A percentile compares a stretch with the other conserved stretches of the same genome.
phyloP scores from a whole-genome alignment of 1,140 invertebrate genomes.

The Drosophila parvula region DNA sequence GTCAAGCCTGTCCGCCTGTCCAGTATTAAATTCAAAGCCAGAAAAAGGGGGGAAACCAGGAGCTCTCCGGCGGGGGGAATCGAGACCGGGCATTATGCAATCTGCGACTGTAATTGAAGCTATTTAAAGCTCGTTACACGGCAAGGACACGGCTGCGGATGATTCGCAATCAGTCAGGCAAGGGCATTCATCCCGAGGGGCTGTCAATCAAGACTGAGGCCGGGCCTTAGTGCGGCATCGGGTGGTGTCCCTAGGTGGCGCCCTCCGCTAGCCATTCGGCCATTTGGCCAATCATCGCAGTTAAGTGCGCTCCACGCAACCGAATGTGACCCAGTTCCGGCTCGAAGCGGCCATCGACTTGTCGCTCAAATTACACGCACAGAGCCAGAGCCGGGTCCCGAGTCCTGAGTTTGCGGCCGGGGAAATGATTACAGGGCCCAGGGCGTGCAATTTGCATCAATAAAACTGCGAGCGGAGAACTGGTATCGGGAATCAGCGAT shows the following conservation, averaged over 20 bases:
- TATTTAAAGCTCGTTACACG: conserved; percentile 73
- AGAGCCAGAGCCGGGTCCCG: conserved; percentile 10
- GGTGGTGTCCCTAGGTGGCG: conserved; percentile 57
- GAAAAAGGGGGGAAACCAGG: conserved; percentile 3
- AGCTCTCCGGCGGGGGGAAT: conserved; percentile 16
- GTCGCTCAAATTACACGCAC: conserved; percentile 81
- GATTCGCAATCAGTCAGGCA: conserved; percentile 25
- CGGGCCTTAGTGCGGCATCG: conserved; percentile 5
- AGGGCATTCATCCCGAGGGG: conserved; percentile 53
- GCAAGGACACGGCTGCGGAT: conserved; percentile 62
- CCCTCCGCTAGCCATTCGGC: conserved; percentile 30
- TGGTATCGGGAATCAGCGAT: conserved; percentile 32
- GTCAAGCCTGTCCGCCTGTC: conserved; percentile 56
- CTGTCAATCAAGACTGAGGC: conserved; percentile 59
- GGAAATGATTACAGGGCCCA: conserved; percentile 71
- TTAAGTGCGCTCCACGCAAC: conserved; percentile 63
- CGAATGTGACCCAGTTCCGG: conserved; percentile 72
- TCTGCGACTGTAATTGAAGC: conserved; percentile 72
- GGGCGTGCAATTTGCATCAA: conserved; percentile 80
- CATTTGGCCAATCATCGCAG: conserved; percentile 67
- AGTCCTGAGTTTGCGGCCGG: conserved; percentile 52
- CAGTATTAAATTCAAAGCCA: conserved; percentile 43
- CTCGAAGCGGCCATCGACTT: conserved; percentile 63
- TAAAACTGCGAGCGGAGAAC: conserved; percentile 57
- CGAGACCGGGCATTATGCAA: conserved; percentile 61